Evolutionary conservation across 2,888 invertebrate genomes (phyloP), one percentile per base, ranked within the genome.

Genomic region (Bhutanitis thaidina): DNA sequence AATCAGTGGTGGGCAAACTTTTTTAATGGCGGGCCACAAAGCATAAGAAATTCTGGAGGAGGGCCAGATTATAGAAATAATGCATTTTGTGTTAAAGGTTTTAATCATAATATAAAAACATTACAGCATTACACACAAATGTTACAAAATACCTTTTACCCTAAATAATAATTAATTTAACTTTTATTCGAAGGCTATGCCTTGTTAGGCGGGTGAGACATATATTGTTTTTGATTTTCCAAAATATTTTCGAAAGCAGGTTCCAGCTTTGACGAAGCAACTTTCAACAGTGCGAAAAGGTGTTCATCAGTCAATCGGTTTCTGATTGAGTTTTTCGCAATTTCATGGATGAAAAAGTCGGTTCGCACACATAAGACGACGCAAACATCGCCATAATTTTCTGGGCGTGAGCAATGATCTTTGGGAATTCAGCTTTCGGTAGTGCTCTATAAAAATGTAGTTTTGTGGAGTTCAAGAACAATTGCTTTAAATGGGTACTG

Each of bases 121-220:
- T 20, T 3, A 20, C 5, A 20, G 20, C 20, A 20, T 20, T 20
- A 20, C 20, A 20, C 20, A 20, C 20, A 20, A 20, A 20, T 20
- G 5, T 20, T 20, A 5, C 20, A 35, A 12, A 43, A 45, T 47
- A 52, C 36, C 9, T 36, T 14, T 25, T n/a, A 40, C 40, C 40
- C 38, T 43, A 45, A 50, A 50, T 50, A 48, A 53, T 43, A 41
- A 55, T 50, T 7, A 50, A 47, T 47, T 50, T 38, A 37, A 54
- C 37, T 16, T 38, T 38, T 15, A 16, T 38, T 15, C 15, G 15
- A 38, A 20, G 20, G 20, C 20, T n/a, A n/a, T 20, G 2, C 20
- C 20, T 20, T 20, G 20, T 20, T 20, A 20, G 9, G 37, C 16
- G 37, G 7, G 37, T 38, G 37, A 38, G 37, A 14, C 14, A 38